phyloP scores from a whole-genome alignment of 2,113 vertebrate species.

The Microtus ochrogaster region DNA sequence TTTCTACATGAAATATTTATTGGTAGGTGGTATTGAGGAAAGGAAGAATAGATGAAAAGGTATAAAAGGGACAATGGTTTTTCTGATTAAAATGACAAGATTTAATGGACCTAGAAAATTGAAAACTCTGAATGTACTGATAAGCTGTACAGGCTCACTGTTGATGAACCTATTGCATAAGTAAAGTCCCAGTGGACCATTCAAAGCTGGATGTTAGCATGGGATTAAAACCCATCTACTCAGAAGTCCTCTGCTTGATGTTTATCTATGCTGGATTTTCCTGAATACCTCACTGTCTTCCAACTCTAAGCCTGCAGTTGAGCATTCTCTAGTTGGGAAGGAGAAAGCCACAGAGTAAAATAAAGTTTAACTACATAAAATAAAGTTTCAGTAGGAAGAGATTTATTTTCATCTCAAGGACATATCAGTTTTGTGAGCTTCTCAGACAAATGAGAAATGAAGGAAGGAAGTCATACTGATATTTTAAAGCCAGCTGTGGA shows the following conservation, averaged over 20 bases:
- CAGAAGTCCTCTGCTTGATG: neutral
- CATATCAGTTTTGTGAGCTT: neutral
- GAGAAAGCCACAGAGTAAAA: neutral
- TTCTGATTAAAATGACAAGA: neutral
- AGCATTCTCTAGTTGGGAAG: too few species aligned
- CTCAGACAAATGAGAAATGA: neutral
- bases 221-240: too few species aligned
- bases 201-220: fast-evolving
- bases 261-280: too few species aligned
- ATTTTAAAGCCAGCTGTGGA: neutral
- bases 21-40: neutral
- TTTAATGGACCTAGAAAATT: too few species aligned
- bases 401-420: neutral
- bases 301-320: neutral
- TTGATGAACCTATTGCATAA: neutral
- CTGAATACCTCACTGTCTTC: neutral
- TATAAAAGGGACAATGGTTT: neutral
- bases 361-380: neutral
- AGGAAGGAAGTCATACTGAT: neutral
- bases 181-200: fast-evolving
- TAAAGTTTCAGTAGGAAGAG: neutral
- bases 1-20: neutral
- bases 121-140: too few species aligned
- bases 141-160: neutral
- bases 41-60: neutral